A percentile compares a stretch with the other conserved stretches of the same genome.
Evolutionary conservation across 2,797 vertebrate species (phyloP).

Genomic region (Graptemys geographica): DNA sequence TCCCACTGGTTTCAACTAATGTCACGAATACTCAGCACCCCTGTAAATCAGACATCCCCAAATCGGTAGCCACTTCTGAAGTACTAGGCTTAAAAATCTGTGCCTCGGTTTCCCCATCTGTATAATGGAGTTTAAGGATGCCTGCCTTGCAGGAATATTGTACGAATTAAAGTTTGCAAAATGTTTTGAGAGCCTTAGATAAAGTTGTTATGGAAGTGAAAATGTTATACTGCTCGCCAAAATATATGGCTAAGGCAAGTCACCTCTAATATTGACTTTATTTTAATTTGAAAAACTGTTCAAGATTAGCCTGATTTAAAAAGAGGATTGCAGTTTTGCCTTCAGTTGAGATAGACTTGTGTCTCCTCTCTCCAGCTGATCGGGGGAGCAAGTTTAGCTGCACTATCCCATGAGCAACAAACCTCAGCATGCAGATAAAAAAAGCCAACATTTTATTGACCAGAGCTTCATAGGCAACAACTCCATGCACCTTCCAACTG

Average conservation of each 20-base stretch:
- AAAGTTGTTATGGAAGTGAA: constrained; percentile 15
- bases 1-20: neutral
- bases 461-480: neutral
- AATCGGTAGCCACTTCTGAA: neutral
- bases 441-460: neutral
- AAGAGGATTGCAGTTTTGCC: neutral
- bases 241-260: neutral
- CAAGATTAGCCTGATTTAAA: neutral
- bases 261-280: neutral
- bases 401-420: fast-evolving
- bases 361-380: neutral
- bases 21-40: neutral
- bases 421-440: neutral
- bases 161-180: neutral
- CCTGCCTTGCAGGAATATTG: neutral
- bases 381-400: neutral
- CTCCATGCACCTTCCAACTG: neutral
- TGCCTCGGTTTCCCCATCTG: neutral
- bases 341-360: fast-evolving
- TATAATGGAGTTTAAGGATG: neutral
- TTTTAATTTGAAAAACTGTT: neutral
- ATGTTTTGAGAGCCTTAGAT: neutral
- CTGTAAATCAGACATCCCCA: neutral
- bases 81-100: neutral
- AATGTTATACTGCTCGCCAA: neutral